Conservation (phyloP, 2,888 invertebrate genomes). For the Pollenia labialis region DNA sequence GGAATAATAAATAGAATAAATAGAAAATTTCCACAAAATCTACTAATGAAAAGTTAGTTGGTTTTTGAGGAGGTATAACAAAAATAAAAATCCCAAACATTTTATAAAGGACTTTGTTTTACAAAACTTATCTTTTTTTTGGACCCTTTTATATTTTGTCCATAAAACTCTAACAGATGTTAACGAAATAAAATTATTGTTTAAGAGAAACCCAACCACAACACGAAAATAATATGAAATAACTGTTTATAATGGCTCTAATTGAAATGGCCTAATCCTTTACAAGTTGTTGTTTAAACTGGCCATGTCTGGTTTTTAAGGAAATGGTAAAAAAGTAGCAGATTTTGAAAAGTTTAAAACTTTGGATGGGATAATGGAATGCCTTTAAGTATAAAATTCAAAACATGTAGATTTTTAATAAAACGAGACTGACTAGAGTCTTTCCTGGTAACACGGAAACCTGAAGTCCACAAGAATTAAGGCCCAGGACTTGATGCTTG, state of each 20-base stretch:
- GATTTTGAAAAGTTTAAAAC: too few species aligned
- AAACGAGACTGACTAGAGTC: too few species aligned
- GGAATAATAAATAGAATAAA: slow-evolving; percentile 49
- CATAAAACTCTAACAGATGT: slow-evolving; percentile 56
- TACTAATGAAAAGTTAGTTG: slow-evolving; percentile 37
- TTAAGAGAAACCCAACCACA: slow-evolving; percentile 28
- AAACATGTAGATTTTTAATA: too few species aligned
- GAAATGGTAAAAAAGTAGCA: slow-evolving; percentile 5
- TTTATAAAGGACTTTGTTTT: slow-evolving; percentile 36
- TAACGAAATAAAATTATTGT: slow-evolving; percentile 53
- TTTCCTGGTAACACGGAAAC: too few species aligned
- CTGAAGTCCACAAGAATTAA: too few species aligned
- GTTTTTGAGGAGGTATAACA: background rate
- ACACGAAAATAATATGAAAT: slow-evolving; percentile 26
- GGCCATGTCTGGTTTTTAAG: background rate
- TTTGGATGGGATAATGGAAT: too few species aligned
- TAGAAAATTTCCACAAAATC: slow-evolving; percentile 39
- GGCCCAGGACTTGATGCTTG: too few species aligned
- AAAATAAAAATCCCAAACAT: background rate
- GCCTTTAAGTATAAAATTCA: too few species aligned
- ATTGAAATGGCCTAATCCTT: slow-evolving; percentile 57
- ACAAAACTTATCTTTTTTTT: slow-evolving; percentile 48
- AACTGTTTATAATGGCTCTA: slow-evolving; percentile 21
- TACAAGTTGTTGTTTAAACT: slow-evolving; percentile 34
- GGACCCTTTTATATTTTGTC: slow-evolving; percentile 13